Base-by-base conservation (phyloP, 2,888 invertebrate genomes). In the Netelia melanura region DNA sequence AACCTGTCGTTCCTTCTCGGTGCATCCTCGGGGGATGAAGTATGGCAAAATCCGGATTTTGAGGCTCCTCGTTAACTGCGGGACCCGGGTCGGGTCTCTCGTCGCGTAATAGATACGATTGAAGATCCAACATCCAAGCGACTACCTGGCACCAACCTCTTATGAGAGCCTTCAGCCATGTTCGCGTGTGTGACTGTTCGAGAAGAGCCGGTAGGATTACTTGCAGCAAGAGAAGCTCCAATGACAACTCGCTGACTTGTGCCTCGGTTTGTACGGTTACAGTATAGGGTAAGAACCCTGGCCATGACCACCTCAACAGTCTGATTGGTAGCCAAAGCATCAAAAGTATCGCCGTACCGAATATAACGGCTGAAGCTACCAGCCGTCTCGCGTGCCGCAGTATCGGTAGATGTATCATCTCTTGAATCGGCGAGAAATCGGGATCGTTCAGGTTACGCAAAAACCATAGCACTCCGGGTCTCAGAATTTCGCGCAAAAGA, bases 401-500 rank as follows among this genome's bases (percentile, higher is more conserved):
- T 56, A 99, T 98, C 1, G 99, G 98, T 48, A 99, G 95, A 93
- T 99, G 99, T 88, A 99, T 99, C 99, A 99, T 99, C 96, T 98
- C 97, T 96, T 98, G 99, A 85, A 99, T 99, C 8, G 99, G 99
- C 94, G 99, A 99, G 92, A 99, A 99, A 91, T 99, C 99, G 0
- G 99, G 99, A 94, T 99, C 99, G 94, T 99, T 99, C 82, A 99
- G 95, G 93, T 99, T 99, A 88, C 99, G 96, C 89, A 99, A 95
- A 94, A 99, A 99, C 99, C 99, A 99, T 2, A 99, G 95, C 0
- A 99, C 99, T 0, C 99, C 99, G 0, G 99, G 99, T 75, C 99
- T 95, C 54, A 99, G 93, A 0, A 99, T 98, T 94, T 99, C 99
- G 75, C 99, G 95, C 30, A 99, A 94, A 2, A 99, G 95, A 21